A percentile compares a stretch with the other conserved stretches of the same genome.
Evolutionary conservation across 2,888 invertebrate species (phyloP).

Genomic region (Kuschelorhynchus macadamiae): DNA sequence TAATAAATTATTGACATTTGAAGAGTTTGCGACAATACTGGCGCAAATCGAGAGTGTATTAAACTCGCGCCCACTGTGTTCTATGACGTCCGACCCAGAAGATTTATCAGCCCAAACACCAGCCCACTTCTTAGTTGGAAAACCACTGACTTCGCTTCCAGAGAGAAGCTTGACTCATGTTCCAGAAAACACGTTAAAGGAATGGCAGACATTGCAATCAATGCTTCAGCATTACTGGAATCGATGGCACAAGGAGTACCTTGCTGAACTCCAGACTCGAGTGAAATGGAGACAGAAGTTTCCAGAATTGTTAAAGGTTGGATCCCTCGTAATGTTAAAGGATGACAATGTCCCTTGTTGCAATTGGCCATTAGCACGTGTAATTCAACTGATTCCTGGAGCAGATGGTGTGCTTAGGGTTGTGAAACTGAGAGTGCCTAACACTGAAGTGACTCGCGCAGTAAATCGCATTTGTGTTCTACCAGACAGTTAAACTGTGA

Average conservation of each 20-base stretch:
- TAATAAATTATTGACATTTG: too few species aligned
- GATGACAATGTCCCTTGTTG: not conserved
- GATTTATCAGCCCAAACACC: too few species aligned
- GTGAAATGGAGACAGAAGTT: not conserved
- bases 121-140: too few species aligned
- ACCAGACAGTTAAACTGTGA: too few species aligned
- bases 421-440: not conserved
- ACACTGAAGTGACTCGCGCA: too few species aligned
- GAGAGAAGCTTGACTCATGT: too few species aligned
- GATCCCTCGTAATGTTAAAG: not conserved
- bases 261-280: not conserved
- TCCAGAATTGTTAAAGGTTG: not conserved
- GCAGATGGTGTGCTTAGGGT: not conserved
- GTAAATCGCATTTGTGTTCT: too few species aligned
- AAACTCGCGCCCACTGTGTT: too few species aligned
- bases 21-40: too few species aligned
- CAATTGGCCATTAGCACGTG: not conserved
- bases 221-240: not conserved
- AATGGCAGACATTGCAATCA: not conserved
- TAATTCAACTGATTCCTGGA: not conserved
- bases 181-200: not conserved
- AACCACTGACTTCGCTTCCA: too few species aligned
- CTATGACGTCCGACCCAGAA: too few species aligned
- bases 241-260: conserved; percentile 7
- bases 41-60: too few species aligned